Evolutionary conservation across 2,113 vertebrate genomes (phyloP).

Genomic region (Mormoops blainvillei): DNA sequence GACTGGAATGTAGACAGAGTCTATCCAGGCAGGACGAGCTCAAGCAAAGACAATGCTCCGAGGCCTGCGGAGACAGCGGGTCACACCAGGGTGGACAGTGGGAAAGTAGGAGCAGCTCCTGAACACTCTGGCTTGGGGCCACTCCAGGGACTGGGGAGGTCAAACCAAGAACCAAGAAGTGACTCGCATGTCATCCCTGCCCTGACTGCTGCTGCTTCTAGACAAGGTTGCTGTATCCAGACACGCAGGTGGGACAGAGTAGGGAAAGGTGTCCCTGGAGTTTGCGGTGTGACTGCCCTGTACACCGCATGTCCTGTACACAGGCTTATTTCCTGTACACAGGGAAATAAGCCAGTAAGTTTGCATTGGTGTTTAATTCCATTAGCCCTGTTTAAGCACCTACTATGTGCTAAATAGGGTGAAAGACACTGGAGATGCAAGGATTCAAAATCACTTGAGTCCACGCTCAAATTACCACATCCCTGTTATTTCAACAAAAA

Average conservation of each 20-base stretch:
- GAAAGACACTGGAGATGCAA: neutral
- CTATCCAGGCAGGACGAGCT: neutral
- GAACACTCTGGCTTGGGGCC: neutral
- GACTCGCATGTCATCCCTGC: neutral
- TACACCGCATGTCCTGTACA: no score
- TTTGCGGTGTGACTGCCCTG: neutral
- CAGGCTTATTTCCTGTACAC: no score
- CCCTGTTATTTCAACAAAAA: neutral
- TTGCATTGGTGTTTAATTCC: neutral
- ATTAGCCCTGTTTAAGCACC: neutral
- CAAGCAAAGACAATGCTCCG: neutral
- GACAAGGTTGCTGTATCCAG: neutral
- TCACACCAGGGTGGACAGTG: neutral
- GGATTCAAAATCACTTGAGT: neutral
- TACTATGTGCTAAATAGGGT: neutral
- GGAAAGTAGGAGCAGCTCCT: neutral
- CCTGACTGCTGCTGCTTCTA: neutral
- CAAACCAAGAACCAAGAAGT: neutral
- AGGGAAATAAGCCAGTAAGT: neutral
- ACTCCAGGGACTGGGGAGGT: neutral
- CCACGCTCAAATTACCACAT: neutral
- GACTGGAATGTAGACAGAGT: constrained; percentile 57
- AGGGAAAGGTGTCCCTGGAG: neutral
- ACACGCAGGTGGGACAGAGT: neutral
- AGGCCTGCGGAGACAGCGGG: neutral